Percentiles rank a stretch among this genome's conserved stretches.
These are phyloP conservation scores for Stegodyphus mimosarum DNA, from an alignment of 1,140 invertebrate genomes.

Conservation along the genomic window DNA sequence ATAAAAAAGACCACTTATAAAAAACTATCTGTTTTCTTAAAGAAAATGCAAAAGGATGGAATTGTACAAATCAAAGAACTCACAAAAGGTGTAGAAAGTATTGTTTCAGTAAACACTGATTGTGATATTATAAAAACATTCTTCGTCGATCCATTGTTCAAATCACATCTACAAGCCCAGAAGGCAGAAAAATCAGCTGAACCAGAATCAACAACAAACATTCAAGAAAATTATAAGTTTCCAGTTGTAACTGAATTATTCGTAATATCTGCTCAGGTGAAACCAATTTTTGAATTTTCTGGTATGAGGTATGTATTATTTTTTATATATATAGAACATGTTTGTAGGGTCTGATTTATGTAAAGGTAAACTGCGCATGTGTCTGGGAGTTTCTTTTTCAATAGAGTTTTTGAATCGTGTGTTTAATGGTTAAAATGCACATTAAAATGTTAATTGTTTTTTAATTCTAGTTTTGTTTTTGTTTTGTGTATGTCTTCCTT, in stretches of 20 bases:
- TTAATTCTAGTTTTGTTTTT: too few relatives aligned
- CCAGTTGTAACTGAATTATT: slow-evolving; percentile 77
- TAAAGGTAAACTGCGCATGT: too few relatives aligned
- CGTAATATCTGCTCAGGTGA: slow-evolving; percentile 76
- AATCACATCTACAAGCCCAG: slow-evolving; percentile 64
- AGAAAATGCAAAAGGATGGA: slow-evolving; percentile 73
- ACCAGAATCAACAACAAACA: slow-evolving; percentile 63
- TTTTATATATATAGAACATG: not conserved
- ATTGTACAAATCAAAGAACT: slow-evolving; percentile 77
- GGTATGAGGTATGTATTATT: slow-evolving; percentile 70
- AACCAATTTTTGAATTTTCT: slow-evolving; percentile 74
- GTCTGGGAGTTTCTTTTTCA: too few relatives aligned
- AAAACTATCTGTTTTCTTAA: slow-evolving; percentile 84
- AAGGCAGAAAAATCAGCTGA: slow-evolving; percentile 44
- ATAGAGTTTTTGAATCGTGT: too few relatives aligned
- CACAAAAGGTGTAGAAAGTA: slow-evolving; percentile 79
- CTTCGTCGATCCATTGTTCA: slow-evolving; percentile 45
- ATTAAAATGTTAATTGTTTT: too few relatives aligned
- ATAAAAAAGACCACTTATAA: slow-evolving; percentile 91
- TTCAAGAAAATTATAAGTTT: slow-evolving; percentile 64
- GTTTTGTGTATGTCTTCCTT: too few relatives aligned
- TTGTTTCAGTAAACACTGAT: slow-evolving; percentile 72
- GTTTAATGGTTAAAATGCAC: too few relatives aligned
- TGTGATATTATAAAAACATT: slow-evolving; percentile 71
- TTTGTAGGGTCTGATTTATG: too few relatives aligned